These are phyloP conservation scores for Bellardia bayeri DNA, from an alignment of 2,888 invertebrate species.

Conservation along the genomic window DNA sequence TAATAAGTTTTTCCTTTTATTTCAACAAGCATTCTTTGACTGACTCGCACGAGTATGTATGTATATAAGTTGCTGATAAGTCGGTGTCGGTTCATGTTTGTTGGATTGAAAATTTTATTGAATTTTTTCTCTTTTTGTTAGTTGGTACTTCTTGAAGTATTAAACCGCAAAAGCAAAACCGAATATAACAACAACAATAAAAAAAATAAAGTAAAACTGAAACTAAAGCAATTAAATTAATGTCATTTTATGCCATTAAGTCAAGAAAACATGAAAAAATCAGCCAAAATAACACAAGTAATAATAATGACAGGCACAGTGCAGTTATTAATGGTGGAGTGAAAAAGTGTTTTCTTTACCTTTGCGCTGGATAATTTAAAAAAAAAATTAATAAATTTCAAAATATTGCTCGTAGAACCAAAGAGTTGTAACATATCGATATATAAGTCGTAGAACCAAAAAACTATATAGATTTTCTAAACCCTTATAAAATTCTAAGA, in stretches of 20 bases:
- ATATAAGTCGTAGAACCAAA: too few relatives aligned
- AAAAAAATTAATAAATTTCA: too few relatives aligned
- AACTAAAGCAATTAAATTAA: slow-evolving; percentile 65
- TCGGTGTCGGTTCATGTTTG: slow-evolving; percentile 25
- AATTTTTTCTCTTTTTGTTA: slow-evolving; percentile 20
- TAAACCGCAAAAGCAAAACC: slow-evolving; percentile 10
- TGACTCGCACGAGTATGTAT: background rate
- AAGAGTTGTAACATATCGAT: too few relatives aligned
- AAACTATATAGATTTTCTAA: too few relatives aligned
- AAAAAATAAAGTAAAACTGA: slow-evolving; percentile 19
- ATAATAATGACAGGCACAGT: slow-evolving; percentile 29
- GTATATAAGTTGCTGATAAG: background rate
- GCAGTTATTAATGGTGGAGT: background rate
- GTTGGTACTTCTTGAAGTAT: background rate
- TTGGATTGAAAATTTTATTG: slow-evolving; percentile 25
- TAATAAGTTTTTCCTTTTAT: background rate
- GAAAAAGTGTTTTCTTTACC: background rate
- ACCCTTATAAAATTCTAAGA: too few relatives aligned
- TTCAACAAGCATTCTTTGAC: slow-evolving; percentile 14
- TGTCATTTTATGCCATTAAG: slow-evolving; percentile 59
- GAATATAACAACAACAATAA: background rate
- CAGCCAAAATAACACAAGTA: slow-evolving; percentile 49
- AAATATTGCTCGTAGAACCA: too few relatives aligned
- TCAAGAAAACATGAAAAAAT: slow-evolving; percentile 61
- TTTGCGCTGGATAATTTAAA: too few relatives aligned